Percentiles rank a stretch among this genome's conserved stretches.
phyloP scores from a whole-genome alignment of 2,888 invertebrate genomes.

The Phanerotoma sp. region DNA sequence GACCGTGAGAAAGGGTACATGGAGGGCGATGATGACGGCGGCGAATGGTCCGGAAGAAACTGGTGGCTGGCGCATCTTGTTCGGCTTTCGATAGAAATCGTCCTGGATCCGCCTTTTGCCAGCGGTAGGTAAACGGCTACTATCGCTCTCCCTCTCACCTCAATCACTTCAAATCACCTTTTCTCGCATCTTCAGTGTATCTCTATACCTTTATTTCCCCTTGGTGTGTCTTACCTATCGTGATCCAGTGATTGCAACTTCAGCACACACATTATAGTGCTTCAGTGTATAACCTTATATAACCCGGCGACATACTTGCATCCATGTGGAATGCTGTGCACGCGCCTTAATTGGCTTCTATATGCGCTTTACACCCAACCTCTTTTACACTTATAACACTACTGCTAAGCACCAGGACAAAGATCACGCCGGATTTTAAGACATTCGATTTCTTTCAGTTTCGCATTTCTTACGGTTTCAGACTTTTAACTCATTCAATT shows the following conservation, averaged over 20 bases:
- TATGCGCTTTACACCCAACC: conserved; percentile 26
- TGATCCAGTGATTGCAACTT: too few species aligned
- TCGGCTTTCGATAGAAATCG: conserved; percentile 38
- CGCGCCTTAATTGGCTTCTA: conserved; percentile 40
- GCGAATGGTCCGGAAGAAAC: conserved; percentile 15
- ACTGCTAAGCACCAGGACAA: not conserved
- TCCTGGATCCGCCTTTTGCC: conserved; percentile 34
- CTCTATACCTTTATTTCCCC: not conserved
- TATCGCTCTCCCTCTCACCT: conserved; percentile 17
- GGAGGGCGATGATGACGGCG: conserved; percentile 22
- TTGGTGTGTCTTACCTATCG: too few species aligned
- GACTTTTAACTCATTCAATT: too few species aligned
- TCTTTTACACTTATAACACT: not conserved
- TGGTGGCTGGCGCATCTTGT: conserved; percentile 15
- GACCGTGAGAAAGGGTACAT: conserved; percentile 36
- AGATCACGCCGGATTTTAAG: not conserved
- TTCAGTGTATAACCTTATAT: conserved; percentile 41
- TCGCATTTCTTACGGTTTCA: too few species aligned
- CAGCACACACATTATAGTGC: not conserved
- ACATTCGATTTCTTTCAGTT: too few species aligned
- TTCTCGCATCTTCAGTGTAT: not conserved
- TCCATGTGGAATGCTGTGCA: conserved; percentile 37
- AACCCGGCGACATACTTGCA: conserved; percentile 44
- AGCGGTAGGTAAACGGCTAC: conserved; percentile 11
- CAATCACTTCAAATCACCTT: conserved; percentile 1